Evolutionary conservation across 2,888 invertebrate species (phyloP).

Genomic region (Liodrosophila aerea): DNA sequence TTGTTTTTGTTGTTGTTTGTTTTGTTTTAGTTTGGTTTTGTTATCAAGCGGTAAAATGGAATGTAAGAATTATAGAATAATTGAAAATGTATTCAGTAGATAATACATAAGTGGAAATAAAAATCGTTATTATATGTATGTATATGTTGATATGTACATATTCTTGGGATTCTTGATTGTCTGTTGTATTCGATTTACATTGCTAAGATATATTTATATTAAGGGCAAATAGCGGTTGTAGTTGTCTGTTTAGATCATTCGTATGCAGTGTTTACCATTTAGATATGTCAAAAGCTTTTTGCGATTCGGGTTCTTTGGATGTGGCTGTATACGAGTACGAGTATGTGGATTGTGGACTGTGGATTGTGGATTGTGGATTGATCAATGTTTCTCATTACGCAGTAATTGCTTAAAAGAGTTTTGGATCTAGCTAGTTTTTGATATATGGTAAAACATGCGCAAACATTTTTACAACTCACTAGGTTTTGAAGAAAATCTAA

Average conservation of each 20-base stretch:
- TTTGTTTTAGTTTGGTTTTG: conserved; percentile 24
- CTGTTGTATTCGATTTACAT: background rate
- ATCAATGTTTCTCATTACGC: conserved; percentile 44
- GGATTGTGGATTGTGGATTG: conserved; percentile 18
- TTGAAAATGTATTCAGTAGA: conserved; percentile 53
- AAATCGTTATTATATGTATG: conserved; percentile 21
- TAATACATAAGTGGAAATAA: conserved; percentile 21
- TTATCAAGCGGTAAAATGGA: conserved; percentile 63
- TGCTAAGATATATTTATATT: conserved; percentile 13
- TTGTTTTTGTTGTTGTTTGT: conserved; percentile 45
- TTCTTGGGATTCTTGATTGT: background rate
- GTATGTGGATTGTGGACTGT: background rate
- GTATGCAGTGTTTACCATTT: conserved; percentile 14
- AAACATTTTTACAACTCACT: conserved; percentile 71
- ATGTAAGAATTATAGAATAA: conserved; percentile 69
- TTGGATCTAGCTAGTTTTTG: conserved; percentile 27
- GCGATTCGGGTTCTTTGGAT: conserved; percentile 23
- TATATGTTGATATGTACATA: conserved; percentile 1
- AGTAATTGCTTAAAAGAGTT: conserved; percentile 22
- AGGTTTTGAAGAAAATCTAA: conserved; percentile 61
- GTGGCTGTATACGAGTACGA: conserved; percentile 22
- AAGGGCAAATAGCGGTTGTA: conserved; percentile 47
- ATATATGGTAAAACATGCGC: conserved; percentile 63
- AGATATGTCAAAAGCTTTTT: conserved; percentile 3
- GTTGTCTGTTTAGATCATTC: conserved; percentile 9